Evolutionary conservation across 2,113 vertebrate species (phyloP), one percentile per base, ranked within the genome.

Genomic region (Prochilodus magdalenae): DNA sequence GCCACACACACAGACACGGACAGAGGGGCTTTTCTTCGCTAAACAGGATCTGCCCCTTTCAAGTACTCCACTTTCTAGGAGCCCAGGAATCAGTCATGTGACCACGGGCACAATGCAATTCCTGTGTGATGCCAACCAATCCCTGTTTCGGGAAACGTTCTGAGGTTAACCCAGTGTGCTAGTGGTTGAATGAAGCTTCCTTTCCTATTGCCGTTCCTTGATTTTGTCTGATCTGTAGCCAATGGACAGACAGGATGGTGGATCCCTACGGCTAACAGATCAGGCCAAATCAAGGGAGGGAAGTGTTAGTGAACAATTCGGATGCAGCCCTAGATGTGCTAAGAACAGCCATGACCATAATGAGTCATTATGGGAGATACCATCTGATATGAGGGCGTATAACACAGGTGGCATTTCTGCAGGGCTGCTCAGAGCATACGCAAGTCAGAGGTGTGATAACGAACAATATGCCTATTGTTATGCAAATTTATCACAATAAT

Each of bases 91-190:
- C 60, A 63, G 77, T 80, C 85, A 86, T 29, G 79, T 81, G 83
- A 85, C 66, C 73, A 15, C 20, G 36, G 74, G 47, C 70, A 88
- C 77, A 86, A 88, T 86, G 62, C 80, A 84, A 65, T 71, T 83
- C 80, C 83, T 84, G 77, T 85, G 65, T 83, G 77, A 80, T 82
- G 76, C 62, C 62, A 83, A 24, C 63, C 57, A 83, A 55, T 60
- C 73, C 22, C 40, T 14, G 47, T 67, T 49, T 75, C 62, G 22
- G n/a, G 18, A 33, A 4, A 30, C 22, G 49, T 13, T 27, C 67
- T 18, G 14, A 27, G 65, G 70, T 57, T 44, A 44, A 44, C 40
- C 51, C 22, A 20, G 65, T 33, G 44, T 33, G 33, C 22, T 29
- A 20, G 60, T 53, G 33, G 63, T 1, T 77, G 40, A 15, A 14